Conservation (phyloP, 2,888 invertebrate species). For the Cataglyphis cursor region DNA sequence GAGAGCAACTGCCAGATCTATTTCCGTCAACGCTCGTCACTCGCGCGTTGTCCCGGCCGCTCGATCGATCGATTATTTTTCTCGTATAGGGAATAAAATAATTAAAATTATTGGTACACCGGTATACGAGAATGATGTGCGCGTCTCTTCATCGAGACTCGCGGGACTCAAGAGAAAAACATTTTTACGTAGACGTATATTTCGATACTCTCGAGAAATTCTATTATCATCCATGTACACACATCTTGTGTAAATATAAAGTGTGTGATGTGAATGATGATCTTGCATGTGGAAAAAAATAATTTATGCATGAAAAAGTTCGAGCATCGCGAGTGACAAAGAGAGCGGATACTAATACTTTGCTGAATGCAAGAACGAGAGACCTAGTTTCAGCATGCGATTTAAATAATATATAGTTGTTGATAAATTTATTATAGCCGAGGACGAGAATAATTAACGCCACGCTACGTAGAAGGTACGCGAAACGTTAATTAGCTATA, state of each 20-base stretch:
- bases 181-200: neutral
- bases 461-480: neutral
- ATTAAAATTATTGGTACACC: constrained; percentile 11
- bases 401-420: constrained; percentile 47
- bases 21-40: constrained; percentile 64
- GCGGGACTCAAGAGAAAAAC: neutral
- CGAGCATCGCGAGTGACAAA: neutral
- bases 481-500: constrained; percentile 50
- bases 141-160: neutral
- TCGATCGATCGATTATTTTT: constrained; percentile 64
- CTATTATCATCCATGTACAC: neutral
- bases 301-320: constrained; percentile 8
- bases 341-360: neutral
- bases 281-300: neutral
- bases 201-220: neutral
- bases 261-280: neutral
- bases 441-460: constrained; percentile 42
- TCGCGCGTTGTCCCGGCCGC: neutral
- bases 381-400: constrained; percentile 28
- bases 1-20: constrained; percentile 70
- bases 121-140: neutral
- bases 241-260: neutral
- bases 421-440: constrained; percentile 48
- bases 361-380: neutral
- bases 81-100: constrained; percentile 9